Percentiles rank a stretch among this genome's conserved stretches.
Evolutionary conservation across 2,113 vertebrate genomes (phyloP).

Genomic region (Bos indicus): DNA sequence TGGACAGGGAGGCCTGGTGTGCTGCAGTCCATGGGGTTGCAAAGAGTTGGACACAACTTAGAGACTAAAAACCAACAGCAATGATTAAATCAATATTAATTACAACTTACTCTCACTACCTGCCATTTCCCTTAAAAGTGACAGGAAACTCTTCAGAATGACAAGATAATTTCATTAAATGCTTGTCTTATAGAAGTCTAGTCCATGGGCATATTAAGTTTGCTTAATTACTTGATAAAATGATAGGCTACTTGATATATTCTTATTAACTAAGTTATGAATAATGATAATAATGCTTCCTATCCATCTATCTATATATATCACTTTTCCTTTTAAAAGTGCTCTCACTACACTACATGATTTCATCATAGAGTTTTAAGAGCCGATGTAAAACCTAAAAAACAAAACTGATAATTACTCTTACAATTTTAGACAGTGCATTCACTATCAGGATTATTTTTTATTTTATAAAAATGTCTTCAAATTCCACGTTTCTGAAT

Average conservation of each 20-base stretch:
- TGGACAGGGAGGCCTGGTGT: background rate
- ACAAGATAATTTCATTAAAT: background rate
- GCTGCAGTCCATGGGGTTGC: background rate
- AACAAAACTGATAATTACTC: background rate
- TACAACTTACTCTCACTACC: fast-evolving
- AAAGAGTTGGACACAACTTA: background rate
- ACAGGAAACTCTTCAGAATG: background rate
- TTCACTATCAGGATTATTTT: background rate
- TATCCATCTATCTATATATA: no score
- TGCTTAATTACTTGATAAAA: background rate
- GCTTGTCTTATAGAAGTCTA: background rate
- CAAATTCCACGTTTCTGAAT: background rate
- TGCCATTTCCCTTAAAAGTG: background rate
- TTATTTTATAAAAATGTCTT: background rate
- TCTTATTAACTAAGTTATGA: background rate
- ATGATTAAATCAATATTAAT: fast-evolving
- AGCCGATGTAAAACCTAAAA: background rate
- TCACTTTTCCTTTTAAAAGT: background rate
- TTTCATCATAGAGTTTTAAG: background rate
- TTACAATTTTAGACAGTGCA: background rate
- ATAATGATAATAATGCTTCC: background rate
- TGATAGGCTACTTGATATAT: background rate
- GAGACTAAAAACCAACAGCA: background rate
- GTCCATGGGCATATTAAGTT: background rate
- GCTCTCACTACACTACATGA: background rate